Percentiles rank a stretch among this genome's conserved stretches.
These are phyloP conservation scores for Phylloscopus trochiloides DNA, from an alignment of 2,113 vertebrate species.

Conservation along the genomic window DNA sequence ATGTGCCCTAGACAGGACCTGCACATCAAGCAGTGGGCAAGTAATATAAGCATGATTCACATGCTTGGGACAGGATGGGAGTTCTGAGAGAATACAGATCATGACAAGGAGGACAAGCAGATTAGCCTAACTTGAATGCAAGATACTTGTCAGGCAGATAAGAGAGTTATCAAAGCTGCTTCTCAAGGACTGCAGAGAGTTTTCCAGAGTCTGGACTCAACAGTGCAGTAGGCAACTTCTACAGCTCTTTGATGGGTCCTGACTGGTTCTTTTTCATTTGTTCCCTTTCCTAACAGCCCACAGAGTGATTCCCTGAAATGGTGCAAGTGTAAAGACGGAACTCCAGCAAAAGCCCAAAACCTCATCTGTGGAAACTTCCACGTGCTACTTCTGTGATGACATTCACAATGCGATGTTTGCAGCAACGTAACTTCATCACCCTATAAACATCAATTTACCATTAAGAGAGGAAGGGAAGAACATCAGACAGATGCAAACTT, in stretches of 20 bases:
- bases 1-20: background rate
- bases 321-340: background rate
- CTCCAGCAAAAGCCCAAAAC: constrained; percentile 34
- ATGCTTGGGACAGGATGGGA: background rate
- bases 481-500: constrained; percentile 18
- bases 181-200: background rate
- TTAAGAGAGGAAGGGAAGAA: constrained; percentile 40
- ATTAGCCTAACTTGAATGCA: background rate
- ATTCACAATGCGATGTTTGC: constrained; percentile 53
- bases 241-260: background rate
- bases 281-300: background rate
- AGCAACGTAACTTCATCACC: constrained; percentile 64
- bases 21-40: background rate
- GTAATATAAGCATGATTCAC: background rate
- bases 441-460: constrained; percentile 75
- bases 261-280: background rate
- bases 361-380: constrained; percentile 47
- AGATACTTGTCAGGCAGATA: background rate
- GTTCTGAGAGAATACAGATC: background rate
- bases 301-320: constrained; percentile 28
- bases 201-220: background rate
- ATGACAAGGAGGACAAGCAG: background rate
- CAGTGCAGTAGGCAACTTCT: background rate
- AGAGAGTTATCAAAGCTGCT: background rate
- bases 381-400: constrained; percentile 41